Conservation (phyloP, 2,888 invertebrate genomes). For the Protonemura montana region DNA sequence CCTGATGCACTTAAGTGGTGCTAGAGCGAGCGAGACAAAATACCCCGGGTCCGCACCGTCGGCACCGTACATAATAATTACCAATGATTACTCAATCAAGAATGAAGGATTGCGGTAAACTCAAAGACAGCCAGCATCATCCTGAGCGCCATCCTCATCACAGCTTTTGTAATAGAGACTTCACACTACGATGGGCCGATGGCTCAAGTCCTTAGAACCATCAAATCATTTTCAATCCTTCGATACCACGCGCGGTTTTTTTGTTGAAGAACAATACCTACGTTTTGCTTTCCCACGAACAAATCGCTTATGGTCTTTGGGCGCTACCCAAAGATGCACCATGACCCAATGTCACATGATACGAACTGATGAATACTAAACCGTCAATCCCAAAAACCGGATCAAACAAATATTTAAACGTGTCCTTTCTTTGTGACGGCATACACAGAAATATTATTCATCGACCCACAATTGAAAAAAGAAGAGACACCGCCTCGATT, state of each 20-base stretch:
- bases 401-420: neutral
- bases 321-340: neutral
- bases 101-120: neutral
- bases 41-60: neutral
- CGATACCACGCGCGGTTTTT: neutral
- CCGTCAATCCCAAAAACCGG: neutral
- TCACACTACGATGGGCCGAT: neutral
- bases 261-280: neutral
- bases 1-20: neutral
- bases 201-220: neutral
- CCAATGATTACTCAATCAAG: slow-evolving; percentile 7
- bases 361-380: neutral
- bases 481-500: neutral
- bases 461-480: neutral
- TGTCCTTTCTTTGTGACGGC: neutral
- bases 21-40: neutral
- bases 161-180: slow-evolving; percentile 5
- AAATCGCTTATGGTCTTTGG: neutral
- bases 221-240: neutral
- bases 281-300: slow-evolving; percentile 7
- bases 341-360: neutral
- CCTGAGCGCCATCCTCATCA: neutral
- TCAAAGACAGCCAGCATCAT: neutral
- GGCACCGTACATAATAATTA: neutral
- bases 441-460: neutral